Percentiles rank a stretch among this genome's conserved stretches.
Conservation (phyloP, 2,888 invertebrate genomes). For the Falcaria lacertinaria region DNA sequence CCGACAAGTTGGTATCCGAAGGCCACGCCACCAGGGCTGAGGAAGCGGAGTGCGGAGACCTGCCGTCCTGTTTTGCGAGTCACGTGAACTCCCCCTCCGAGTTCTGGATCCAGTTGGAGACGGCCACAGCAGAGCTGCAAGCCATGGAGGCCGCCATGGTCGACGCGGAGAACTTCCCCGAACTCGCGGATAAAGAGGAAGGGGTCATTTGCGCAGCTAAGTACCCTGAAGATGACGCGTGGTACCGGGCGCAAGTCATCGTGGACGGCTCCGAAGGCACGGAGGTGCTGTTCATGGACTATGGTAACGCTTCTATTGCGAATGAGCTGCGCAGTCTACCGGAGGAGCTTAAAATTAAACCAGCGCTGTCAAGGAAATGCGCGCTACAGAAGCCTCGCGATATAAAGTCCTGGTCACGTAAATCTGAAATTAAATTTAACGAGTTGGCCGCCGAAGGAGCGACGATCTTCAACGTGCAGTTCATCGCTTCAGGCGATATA, state of each 20-base stretch:
- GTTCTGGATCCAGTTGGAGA: slow-evolving; percentile 89
- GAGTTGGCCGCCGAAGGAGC: slow-evolving; percentile 85
- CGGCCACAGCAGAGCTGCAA: slow-evolving; percentile 76
- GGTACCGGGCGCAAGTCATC: slow-evolving; percentile 84
- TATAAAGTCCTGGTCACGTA: slow-evolving; percentile 81
- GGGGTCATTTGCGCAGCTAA: slow-evolving; percentile 82
- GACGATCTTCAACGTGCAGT: slow-evolving; percentile 83
- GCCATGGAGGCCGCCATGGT: slow-evolving; percentile 79
- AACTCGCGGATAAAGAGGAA: slow-evolving; percentile 62
- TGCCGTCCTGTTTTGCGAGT: slow-evolving; percentile 84
- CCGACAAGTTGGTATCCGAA: slow-evolving; percentile 80
- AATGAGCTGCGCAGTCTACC: slow-evolving; percentile 80
- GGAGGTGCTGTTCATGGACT: slow-evolving; percentile 84
- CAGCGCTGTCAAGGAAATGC: slow-evolving; percentile 81
- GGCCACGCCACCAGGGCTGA: slow-evolving; percentile 79
- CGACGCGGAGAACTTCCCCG: slow-evolving; percentile 76
- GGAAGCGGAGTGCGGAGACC: slow-evolving; percentile 71
- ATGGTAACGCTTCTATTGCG: slow-evolving; percentile 81
- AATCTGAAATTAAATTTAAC: slow-evolving; percentile 82
- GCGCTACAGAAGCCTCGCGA: slow-evolving; percentile 79
- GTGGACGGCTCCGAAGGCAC: slow-evolving; percentile 77
- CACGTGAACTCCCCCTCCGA: slow-evolving; percentile 86
- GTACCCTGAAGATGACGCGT: slow-evolving; percentile 82
- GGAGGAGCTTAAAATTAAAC: slow-evolving; percentile 78
- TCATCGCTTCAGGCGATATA: slow-evolving; percentile 83